Base-by-base conservation (phyloP, 2,888 invertebrate species). In the Disparrhopalites patrizii region DNA sequence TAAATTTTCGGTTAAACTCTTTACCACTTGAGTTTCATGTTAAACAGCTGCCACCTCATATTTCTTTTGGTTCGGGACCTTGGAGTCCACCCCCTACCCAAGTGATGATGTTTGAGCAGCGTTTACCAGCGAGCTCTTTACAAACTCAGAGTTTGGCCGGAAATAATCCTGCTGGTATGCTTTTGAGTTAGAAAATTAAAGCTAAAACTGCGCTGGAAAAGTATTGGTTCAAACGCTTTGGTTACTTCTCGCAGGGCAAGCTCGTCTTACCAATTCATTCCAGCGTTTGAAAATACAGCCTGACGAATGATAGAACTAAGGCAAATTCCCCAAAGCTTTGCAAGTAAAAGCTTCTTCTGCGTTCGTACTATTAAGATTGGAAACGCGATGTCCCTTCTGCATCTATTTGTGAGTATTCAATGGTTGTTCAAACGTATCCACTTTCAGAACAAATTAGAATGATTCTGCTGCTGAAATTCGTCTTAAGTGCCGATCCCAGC, bases 71-170 rank as follows among this genome's bases (percentile, higher is more conserved):
- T 7, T 64, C 58, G 30, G 67, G 68, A 28, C 66, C 70, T 18
- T 69, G 71, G 70, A 73, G 71, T 56, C 70, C 73, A 60, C 68
- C 69, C 7, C 66, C 72, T 43, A 56, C 64, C 18, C 58, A 47
- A 15, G 36, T 70, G 36, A 67, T 57, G 51, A 67, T 67, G 52
- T 70, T 56, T 67, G 70, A 72, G 31, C 65, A 43, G 18, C 64
- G 64, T 15, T 18, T 64, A 47, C 56, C 64, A 3, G 2, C 57
- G 4, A 57, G 50, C 13, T 57, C 64, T 10, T 33, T 64, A 1
- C 50, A 47, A 7, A 30, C 50, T 13, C 51, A 47, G 7, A 30
- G 20, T 31, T 27, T 43, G 10, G 30, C 25, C 23, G 50, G 50
- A 23, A 60, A 50, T 33, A 60, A 47, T 50, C 33, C 23, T 31